These are phyloP conservation scores for Centropristis striata DNA, from an alignment of 2,113 vertebrate genomes.

Conservation along the genomic window DNA sequence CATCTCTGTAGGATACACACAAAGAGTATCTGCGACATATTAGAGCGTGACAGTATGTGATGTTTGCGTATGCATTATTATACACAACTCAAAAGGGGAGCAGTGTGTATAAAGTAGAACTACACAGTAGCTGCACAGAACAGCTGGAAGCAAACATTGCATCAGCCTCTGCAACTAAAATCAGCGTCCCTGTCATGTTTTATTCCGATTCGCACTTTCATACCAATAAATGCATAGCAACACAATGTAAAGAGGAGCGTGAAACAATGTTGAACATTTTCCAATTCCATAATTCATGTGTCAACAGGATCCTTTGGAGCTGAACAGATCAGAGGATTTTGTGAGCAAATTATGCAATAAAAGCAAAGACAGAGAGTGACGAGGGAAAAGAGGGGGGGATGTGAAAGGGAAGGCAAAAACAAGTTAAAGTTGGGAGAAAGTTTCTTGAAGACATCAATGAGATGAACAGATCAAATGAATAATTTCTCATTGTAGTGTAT, in stretches of 20 bases:
- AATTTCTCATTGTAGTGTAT: constrained; percentile 5
- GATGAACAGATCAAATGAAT: constrained; percentile 27
- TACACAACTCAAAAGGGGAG: constrained; percentile 20
- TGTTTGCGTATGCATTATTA: constrained; percentile 33
- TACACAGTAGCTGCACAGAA: constrained; percentile 19
- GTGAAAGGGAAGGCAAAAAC: neutral
- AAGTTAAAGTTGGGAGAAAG: constrained; percentile 18
- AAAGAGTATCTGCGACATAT: constrained; percentile 35
- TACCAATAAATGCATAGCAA: constrained; percentile 39
- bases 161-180: constrained; percentile 39
- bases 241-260: constrained; percentile 52
- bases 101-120: constrained; percentile 32
- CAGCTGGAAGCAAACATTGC: constrained; percentile 46
- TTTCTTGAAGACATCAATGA: constrained; percentile 13
- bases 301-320: constrained; percentile 57
- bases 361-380: constrained; percentile 33
- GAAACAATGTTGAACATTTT: constrained; percentile 53
- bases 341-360: constrained; percentile 63
- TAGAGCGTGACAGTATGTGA: constrained; percentile 15
- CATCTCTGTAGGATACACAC: constrained; percentile 6
- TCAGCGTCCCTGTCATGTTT: constrained; percentile 45
- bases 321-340: constrained; percentile 62
- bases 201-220: constrained; percentile 34
- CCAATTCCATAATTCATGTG: constrained; percentile 68
- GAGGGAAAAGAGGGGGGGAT: neutral